Evolutionary conservation across 2,888 invertebrate genomes (phyloP), one percentile per base, ranked within the genome.

Genomic region (Osedax frankpressi): DNA sequence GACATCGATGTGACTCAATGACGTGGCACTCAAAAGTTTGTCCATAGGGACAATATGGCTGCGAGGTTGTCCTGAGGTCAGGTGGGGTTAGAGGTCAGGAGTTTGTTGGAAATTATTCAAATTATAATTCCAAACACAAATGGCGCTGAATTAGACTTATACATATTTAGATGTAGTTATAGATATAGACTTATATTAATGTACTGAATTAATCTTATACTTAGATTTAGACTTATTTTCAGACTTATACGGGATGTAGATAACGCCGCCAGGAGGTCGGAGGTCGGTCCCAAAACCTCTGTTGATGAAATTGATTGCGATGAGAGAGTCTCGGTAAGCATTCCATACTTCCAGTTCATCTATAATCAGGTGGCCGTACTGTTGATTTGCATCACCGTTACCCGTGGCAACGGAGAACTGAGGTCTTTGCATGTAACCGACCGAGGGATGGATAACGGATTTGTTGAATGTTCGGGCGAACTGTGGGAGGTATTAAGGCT

Each of bases 41-140:
- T 82, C 81, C 74, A 83, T 78, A 70, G 78, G 76, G 72, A 81
- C 79, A 71, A 80, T 79, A 60, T 78, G 76, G 29, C 76, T 77
- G 0, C 68, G 71, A 6, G 83, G 83, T 67, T 79, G 79, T 11
- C 78, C 83, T 83, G 73, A 19, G 19, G 24, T 14, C 24, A n/a
- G 25, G 65, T 14, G n/a, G 3, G 3, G 29, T 19, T 19, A 27
- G 1, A 65, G 28, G 28, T 65, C 27, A 28, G 24, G 27, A 28
- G 19, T 24, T 65, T 65, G 14, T 28, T 24, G 65, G 27, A 19
- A 28, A 14, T 65, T 27, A 65, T 14, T 65, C 14, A 28, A 24
- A 26, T 26, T 6, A 65, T 14, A 65, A 65, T 65, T 27, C 28
- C 0, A n/a, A n/a, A n/a, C n/a, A n/a, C n/a, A n/a, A n/a, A n/a